Evolutionary conservation across 1,140 invertebrate genomes (phyloP), one percentile per base, ranked within the genome.

Genomic region (Ceratina australensis): DNA sequence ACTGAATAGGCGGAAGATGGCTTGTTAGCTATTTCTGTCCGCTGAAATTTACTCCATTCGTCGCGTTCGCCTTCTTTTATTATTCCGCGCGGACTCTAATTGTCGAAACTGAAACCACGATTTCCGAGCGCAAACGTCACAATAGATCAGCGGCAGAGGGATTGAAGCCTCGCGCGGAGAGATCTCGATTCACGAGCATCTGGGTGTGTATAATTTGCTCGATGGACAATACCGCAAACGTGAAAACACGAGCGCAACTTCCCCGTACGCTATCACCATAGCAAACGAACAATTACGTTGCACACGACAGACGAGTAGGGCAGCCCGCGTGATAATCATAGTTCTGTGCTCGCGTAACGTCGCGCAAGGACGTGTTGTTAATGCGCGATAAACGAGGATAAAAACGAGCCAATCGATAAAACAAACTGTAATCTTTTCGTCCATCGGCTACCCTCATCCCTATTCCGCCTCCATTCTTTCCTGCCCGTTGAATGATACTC

Each of bases 331-430:
- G 18, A 50, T 82, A 64, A 82, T 72, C 52, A 26, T 71, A 50
- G 28, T 16, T 60, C 26, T 18, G n/a, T n/a, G 52, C 24, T 59
- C 42, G 67, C 59, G 54, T 71, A 82, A 83, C 54, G 78, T 68
- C 69, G 60, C 24, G 60, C 64, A 61, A 69, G 63, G 54, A 59
- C 61, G 61, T 4, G 59, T 24, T 7, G 72, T 26, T 81, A 78
- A 82, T 68, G 69, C 69, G 72, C 65, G 69, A 59, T 49, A 64
- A 72, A 57, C 52, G 28, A 54, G 64, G 80, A 83, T 79, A 83
- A 83, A 67, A 73, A 22, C 28, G n/a, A n/a, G 49, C 20, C 28
- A 72, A 79, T 83, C 81, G 69, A 83, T 83, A 78, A 20, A 69
- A 24, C 72, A 42, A 52, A 57, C 54, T n/a, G 42, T 13, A 52